phyloP scores from a whole-genome alignment of 1,140 invertebrate species.

The Pentalonia nigronervosa region DNA sequence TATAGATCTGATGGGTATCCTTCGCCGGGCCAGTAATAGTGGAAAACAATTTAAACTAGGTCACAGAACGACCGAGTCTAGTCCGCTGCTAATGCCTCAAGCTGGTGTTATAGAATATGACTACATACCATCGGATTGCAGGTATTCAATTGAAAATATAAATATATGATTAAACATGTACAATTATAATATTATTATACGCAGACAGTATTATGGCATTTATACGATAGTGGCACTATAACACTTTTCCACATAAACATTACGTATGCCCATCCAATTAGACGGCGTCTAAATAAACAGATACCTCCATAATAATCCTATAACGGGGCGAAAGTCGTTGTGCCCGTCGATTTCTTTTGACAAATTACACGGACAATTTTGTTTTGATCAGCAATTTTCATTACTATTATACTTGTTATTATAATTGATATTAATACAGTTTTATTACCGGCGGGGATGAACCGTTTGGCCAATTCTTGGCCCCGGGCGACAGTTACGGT shows the following conservation, averaged over 20 bases:
- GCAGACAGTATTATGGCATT: not conserved
- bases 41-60: not conserved
- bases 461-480: not conserved
- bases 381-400: not conserved
- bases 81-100: not conserved
- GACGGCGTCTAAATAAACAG: not conserved
- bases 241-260: not conserved
- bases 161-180: not conserved
- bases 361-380: not conserved
- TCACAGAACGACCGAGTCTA: not conserved
- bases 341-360: not conserved
- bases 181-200: not conserved
- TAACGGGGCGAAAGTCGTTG: constrained; percentile 10
- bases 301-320: not conserved
- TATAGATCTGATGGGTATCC: not conserved
- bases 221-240: not conserved
- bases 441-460: constrained; percentile 11
- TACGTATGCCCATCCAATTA: not conserved
- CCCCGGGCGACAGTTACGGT: constrained; percentile 14
- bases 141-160: not conserved
- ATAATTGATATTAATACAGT: constrained; percentile 1
- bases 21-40: not conserved
- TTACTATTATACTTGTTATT: not conserved
- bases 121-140: not conserved
- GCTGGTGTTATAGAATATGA: not conserved